These are phyloP conservation scores for Physella acuta DNA, from an alignment of 1,140 invertebrate genomes.

Conservation along the genomic window DNA sequence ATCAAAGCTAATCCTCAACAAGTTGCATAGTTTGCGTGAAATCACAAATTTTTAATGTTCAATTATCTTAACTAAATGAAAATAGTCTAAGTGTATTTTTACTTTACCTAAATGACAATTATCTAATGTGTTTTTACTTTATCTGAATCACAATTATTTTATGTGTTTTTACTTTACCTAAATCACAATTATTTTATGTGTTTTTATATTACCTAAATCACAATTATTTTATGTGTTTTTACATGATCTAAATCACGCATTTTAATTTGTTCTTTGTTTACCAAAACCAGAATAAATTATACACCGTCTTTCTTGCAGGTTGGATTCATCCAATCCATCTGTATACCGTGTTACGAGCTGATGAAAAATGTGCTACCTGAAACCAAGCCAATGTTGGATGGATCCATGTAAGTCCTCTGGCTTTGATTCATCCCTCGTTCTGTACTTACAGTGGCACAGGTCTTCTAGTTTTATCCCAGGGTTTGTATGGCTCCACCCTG, in stretches of 20 bases:
- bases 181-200: neutral
- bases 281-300: neutral
- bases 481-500: neutral
- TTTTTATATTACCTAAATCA: neutral
- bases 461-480: neutral
- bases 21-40: too few species aligned
- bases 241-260: neutral
- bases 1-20: too few species aligned
- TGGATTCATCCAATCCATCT: conserved; percentile 78
- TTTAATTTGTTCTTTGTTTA: too few species aligned
- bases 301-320: conserved; percentile 67
- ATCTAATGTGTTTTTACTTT: neutral
- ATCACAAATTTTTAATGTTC: too few species aligned
- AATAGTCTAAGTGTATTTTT: too few species aligned
- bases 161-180: neutral
- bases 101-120: too few species aligned
- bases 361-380: conserved; percentile 71
- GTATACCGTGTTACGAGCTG: conserved; percentile 77
- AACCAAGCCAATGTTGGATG: conserved; percentile 71
- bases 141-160: neutral
- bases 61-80: too few species aligned
- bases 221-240: neutral
- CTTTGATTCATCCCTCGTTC: conserved; percentile 21
- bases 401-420: conserved; percentile 67
- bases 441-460: conserved; percentile 60